Base-by-base conservation (phyloP, 2,113 vertebrate genomes). In the Dolichallabes microphthalmus region DNA sequence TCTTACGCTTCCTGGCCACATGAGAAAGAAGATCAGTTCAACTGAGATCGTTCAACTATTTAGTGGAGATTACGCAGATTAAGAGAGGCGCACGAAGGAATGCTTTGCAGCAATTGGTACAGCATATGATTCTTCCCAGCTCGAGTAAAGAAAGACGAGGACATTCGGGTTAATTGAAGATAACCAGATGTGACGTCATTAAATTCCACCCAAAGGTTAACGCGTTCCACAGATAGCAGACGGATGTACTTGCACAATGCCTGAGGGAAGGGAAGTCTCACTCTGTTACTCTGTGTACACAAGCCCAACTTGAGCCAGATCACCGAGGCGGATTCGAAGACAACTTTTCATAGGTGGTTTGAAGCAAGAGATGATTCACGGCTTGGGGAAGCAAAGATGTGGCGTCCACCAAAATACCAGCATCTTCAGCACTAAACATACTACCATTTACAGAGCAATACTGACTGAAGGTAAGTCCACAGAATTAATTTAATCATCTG, bases 361-460 rank as follows among this genome's bases (percentile, higher is more conserved):
- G 15, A 27, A 22, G 2, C 19, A 73, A 63, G 71, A 52, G 27
- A 53, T 52, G 14, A 5, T 64, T 30, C 20, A 30, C 22, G 20
- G 20, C 19, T 19, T 25, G 73, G 27, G 14, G n/a, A 84, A 63
- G 27, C 64, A 45, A 85, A 81, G 86, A 84, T 30, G 75, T 61
- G 81, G 74, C 81, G 63, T 88, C 83, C 81, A 84, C 87, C 88
- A 89, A 88, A 90, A 89, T 86, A 83, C 89, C 87, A 89, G 88
- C 76, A n/a, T 20, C 53, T 11, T 74, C 45, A 35, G 27, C 9
- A 12, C 3, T 7, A 58, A 76, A 32, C 22, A 8, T 58, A 0
- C 45, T 45, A 45, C 7, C 45, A 45, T 35, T 60, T 55, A 82
- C 17, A 27, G 25, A 68, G 60, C 53, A 22, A 15, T 81, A 20